Evolutionary conservation across 2,888 invertebrate genomes (phyloP).

Genomic region (Pseudoips prasinana): DNA sequence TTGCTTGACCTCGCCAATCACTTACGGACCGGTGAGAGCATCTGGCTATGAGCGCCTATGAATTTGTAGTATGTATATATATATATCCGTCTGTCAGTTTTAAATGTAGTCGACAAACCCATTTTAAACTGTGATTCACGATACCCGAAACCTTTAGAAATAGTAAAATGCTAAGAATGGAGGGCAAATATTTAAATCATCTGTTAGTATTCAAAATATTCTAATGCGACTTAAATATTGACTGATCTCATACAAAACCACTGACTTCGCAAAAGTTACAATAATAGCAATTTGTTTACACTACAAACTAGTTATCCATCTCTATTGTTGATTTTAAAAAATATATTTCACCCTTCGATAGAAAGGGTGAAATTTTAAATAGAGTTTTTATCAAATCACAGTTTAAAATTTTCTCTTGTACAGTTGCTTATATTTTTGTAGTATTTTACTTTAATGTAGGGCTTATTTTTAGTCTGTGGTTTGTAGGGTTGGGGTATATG

Average conservation of each 20-base stretch:
- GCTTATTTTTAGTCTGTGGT: slow-evolving; percentile 29
- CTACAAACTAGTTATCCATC: slow-evolving; percentile 69
- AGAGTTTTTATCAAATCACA: slow-evolving; percentile 27
- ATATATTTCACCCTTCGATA: slow-evolving; percentile 55
- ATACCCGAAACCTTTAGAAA: too few relatives aligned
- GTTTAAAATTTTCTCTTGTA: slow-evolving; percentile 18
- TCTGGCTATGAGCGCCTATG: too few relatives aligned
- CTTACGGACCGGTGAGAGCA: too few relatives aligned
- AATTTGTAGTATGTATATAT: too few relatives aligned
- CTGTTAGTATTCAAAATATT: slow-evolving; percentile 16
- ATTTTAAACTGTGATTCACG: too few relatives aligned
- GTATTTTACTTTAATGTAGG: slow-evolving; percentile 9
- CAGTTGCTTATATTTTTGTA: slow-evolving; percentile 5
- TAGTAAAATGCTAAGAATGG: too few relatives aligned
- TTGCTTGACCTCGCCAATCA: too few relatives aligned
- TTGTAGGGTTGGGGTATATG: slow-evolving; percentile 21
- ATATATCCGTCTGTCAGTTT: too few relatives aligned
- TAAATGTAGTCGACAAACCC: too few relatives aligned
- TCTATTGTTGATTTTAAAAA: slow-evolving; percentile 69
- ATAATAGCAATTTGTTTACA: slow-evolving; percentile 75
- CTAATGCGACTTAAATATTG: slow-evolving; percentile 28
- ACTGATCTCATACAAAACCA: slow-evolving; percentile 34
- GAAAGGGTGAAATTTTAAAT: slow-evolving; percentile 44
- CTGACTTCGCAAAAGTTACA: slow-evolving; percentile 45
- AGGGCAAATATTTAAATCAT: too few relatives aligned